Evolutionary conservation across 2,113 vertebrate species (phyloP).

Genomic region (Ploceus nigricollis): DNA sequence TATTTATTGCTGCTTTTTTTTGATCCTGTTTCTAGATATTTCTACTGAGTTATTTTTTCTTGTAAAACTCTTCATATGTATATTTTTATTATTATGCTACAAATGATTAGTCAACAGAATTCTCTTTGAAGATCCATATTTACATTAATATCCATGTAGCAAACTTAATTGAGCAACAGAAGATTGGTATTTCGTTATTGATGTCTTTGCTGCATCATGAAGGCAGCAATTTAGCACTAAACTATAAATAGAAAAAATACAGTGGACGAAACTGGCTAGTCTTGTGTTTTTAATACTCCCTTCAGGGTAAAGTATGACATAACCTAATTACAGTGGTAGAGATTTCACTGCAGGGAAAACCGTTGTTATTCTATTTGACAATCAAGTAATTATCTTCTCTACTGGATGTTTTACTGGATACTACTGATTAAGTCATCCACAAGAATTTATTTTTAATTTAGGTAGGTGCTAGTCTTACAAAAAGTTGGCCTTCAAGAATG

Average conservation of each 20-base stretch:
- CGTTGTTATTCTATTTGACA: slow-evolving; percentile 73
- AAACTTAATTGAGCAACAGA: slow-evolving; percentile 56
- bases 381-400: slow-evolving; percentile 75
- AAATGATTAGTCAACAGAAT: slow-evolving; percentile 46
- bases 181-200: slow-evolving; percentile 40
- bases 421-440: slow-evolving; percentile 66
- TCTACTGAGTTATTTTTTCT: not conserved
- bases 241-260: slow-evolving; percentile 69
- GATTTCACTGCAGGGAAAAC: slow-evolving; percentile 69
- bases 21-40: not conserved
- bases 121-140: slow-evolving; percentile 41
- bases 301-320: slow-evolving; percentile 69
- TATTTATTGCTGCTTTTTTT: not conserved
- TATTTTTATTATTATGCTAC: slow-evolving; percentile 2
- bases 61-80: not conserved
- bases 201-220: slow-evolving; percentile 57
- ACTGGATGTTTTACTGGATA: slow-evolving; percentile 59
- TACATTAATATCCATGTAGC: slow-evolving; percentile 49
- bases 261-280: slow-evolving; percentile 42
- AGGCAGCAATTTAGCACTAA: slow-evolving; percentile 60
- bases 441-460: slow-evolving; percentile 66
- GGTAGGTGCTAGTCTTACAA: not conserved
- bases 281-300: slow-evolving; percentile 70
- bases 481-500: not conserved
- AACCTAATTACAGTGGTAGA: slow-evolving; percentile 73